Base-by-base conservation (phyloP, 2,113 vertebrate genomes). In the Pungitius pungitius region DNA sequence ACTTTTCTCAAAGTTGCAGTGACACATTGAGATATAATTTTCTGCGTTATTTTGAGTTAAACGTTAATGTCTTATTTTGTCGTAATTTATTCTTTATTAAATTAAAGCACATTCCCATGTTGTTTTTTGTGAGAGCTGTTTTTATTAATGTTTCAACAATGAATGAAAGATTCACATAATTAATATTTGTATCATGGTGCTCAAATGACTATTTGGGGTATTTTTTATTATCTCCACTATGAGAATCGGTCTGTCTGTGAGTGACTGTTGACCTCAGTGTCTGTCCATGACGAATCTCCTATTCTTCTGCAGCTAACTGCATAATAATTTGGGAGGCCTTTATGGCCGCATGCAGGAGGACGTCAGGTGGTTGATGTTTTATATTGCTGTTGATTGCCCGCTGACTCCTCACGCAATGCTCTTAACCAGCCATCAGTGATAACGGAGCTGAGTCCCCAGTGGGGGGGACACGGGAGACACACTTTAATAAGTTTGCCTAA, bases 61-160 rank as follows among this genome's bases (percentile, higher is more conserved):
- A 88, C 73, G 85, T 89, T 87, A 69, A 75, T 85, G 87, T 91
- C 63, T 84, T 91, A 87, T 92, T n/a, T n/a, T 91, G 88, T 92
- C 90, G 83, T 86, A 87, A 92, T 84, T 85, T 88, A 86, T 88
- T 90, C 77, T 87, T 89, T 85, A 86, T 91, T 92, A 87, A 93
- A 93, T 94, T 92, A 94, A 93, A 70, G 30, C 62, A 85, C 67
- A 82, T 88, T 70, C 66, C 78, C 82, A 86, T 87, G 62, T 77
- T 78, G 80, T 24, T 56, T 59, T 75, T 76, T 63, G 58, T 67
- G 43, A 58, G 11, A 54, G 7, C 2, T 45, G 45, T 68, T 51
- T 52, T 82, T 30, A 27, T 89, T 62, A 56, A 67, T 69, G 69
- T 42, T 37, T 47, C 12, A 57, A 26, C 6, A 24, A 71, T 63